phyloP scores from a whole-genome alignment of 2,113 vertebrate species.

The Ornithorhynchus anatinus region DNA sequence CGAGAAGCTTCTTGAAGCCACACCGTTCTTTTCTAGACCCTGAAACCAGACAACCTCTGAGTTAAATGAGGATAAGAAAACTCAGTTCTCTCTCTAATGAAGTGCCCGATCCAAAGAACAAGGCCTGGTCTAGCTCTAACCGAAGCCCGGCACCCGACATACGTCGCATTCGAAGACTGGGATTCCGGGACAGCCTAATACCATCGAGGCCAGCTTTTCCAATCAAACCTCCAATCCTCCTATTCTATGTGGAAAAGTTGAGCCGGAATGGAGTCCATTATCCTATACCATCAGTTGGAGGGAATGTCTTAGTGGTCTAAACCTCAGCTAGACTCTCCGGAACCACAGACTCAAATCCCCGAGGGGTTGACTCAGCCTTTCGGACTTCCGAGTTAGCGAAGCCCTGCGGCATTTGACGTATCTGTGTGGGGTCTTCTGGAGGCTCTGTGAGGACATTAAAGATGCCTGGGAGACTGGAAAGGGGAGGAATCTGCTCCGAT shows the following conservation, averaged over 20 bases:
- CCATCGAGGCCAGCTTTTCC: slow-evolving; percentile 41
- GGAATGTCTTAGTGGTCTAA: background rate
- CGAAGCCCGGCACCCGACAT: background rate
- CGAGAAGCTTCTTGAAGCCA: too few relatives aligned
- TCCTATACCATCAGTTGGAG: slow-evolving; percentile 8
- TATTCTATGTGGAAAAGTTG: slow-evolving; percentile 34
- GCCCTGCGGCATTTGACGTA: background rate
- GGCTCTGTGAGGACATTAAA: too few relatives aligned
- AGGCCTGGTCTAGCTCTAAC: background rate
- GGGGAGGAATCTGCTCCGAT: too few relatives aligned
- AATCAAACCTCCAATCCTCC: slow-evolving; percentile 32
- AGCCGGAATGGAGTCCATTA: slow-evolving; percentile 26
- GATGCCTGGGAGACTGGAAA: too few relatives aligned
- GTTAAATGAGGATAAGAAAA: background rate
- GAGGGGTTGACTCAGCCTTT: background rate
- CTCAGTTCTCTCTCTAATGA: background rate
- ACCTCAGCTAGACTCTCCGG: background rate
- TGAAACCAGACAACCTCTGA: background rate
- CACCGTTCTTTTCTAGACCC: too few relatives aligned
- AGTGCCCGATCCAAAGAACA: background rate
- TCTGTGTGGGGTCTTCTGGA: background rate
- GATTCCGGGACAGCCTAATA: slow-evolving; percentile 11
- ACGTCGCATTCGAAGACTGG: background rate
- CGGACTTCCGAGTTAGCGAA: background rate
- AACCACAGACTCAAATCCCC: background rate